Evolutionary conservation across 2,797 vertebrate genomes (phyloP).

Genomic region (Arremon brunneinucha): DNA sequence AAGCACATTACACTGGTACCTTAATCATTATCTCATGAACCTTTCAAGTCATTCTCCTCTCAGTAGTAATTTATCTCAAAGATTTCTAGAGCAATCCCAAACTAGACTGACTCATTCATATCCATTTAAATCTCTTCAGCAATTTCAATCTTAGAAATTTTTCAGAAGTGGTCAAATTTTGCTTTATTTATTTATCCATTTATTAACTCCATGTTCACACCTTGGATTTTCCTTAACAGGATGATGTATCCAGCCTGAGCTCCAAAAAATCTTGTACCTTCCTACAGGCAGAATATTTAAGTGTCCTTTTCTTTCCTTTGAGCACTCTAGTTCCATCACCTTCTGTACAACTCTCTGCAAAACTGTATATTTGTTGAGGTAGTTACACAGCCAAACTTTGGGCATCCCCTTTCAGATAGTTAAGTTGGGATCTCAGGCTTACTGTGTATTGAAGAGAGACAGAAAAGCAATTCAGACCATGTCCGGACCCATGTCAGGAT

Average conservation of each 20-base stretch:
- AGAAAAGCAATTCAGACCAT: background rate
- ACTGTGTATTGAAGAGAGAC: background rate
- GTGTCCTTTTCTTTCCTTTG: background rate
- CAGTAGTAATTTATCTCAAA: background rate
- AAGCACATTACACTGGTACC: background rate
- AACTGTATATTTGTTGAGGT: fast-evolving
- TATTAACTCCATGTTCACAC: background rate
- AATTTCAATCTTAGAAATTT: background rate
- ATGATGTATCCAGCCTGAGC: background rate
- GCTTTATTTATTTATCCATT: background rate
- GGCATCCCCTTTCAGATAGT: background rate
- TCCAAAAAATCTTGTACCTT: background rate
- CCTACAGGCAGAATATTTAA: background rate
- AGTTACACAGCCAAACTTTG: background rate
- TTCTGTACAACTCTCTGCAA: background rate
- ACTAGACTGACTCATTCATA: background rate
- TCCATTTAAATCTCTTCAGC: background rate
- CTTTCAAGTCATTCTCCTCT: background rate
- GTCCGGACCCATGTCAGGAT: background rate
- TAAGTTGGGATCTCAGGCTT: background rate
- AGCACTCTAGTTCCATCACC: background rate
- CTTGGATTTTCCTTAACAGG: background rate
- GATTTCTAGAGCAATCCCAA: background rate
- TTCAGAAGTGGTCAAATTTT: background rate
- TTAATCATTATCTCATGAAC: background rate